These are phyloP conservation scores for Xylophagus ater DNA, from an alignment of 2,888 invertebrate genomes.

Conservation along the genomic window DNA sequence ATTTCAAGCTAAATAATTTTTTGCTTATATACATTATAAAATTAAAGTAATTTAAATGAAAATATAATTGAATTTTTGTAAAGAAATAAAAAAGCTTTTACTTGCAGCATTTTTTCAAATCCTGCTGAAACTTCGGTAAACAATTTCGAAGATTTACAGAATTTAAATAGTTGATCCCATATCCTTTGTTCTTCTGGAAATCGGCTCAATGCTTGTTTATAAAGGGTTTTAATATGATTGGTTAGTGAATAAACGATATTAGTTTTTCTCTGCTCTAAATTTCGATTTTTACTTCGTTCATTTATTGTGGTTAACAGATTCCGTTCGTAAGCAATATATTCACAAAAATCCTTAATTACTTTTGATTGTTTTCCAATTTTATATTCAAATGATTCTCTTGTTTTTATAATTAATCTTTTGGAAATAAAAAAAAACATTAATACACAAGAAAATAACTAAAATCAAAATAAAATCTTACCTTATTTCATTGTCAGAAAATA, in stretches of 20 bases:
- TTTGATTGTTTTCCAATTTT: conserved; percentile 28
- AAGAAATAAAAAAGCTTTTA: conserved; percentile 37
- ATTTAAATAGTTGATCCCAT: conserved; percentile 69
- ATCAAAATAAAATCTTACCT: conserved; percentile 41
- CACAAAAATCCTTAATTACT: conserved; percentile 26
- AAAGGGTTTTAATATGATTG: conserved; percentile 60
- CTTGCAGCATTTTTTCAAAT: conserved; percentile 52
- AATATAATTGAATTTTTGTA: conserved; percentile 6
- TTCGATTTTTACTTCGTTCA: conserved; percentile 49
- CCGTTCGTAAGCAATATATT: conserved; percentile 33
- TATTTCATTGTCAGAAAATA: conserved; percentile 60
- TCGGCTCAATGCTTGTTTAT: conserved; percentile 54
- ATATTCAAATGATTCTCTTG: conserved; percentile 27
- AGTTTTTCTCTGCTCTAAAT: conserved; percentile 39
- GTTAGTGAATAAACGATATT: conserved; percentile 57
- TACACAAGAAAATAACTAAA: too few species aligned
- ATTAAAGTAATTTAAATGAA: not conserved
- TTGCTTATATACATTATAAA: conserved; percentile 13
- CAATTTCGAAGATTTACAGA: conserved; percentile 56
- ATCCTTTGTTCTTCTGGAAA: conserved; percentile 63
- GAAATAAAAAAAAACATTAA: too few species aligned
- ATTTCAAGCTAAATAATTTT: conserved; percentile 22
- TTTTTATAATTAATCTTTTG: too few species aligned
- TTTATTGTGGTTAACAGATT: conserved; percentile 26
- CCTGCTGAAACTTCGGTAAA: conserved; percentile 45